Conservation (phyloP, 2,113 vertebrate species). For the Rhinichthys klamathensis region DNA sequence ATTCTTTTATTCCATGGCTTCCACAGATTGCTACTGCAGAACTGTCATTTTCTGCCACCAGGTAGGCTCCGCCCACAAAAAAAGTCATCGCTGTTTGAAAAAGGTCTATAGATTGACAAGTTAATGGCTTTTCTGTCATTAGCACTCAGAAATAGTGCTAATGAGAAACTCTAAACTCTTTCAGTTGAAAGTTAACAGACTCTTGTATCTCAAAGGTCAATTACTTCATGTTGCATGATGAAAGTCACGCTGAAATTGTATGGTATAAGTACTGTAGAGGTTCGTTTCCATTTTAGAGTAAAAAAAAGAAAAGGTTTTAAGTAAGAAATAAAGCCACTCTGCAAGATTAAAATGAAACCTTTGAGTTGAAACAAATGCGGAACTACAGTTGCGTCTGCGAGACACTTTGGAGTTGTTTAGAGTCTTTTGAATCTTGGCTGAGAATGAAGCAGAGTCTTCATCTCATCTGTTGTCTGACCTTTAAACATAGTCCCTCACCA, state of each 20-base stretch:
- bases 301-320: neutral
- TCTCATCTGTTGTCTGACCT: conserved; percentile 74
- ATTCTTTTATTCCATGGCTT: too few relatives aligned
- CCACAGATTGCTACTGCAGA: too few relatives aligned
- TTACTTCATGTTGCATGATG: neutral
- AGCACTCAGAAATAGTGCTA: neutral
- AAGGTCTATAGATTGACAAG: neutral
- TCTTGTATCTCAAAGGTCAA: neutral
- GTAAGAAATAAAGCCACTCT: neutral
- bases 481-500: conserved; percentile 67
- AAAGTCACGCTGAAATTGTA: neutral
- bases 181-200: neutral
- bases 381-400: neutral
- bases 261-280: neutral
- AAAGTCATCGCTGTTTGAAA: too few relatives aligned
- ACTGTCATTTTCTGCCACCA: too few relatives aligned
- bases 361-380: neutral
- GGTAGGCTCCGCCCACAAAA: too few relatives aligned
- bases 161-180: neutral
- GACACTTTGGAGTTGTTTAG: conserved; percentile 24
- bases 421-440: conserved; percentile 60
- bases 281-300: neutral
- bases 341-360: neutral
- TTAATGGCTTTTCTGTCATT: neutral
- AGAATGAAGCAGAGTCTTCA: conserved; percentile 67